Base-by-base conservation (phyloP, 1,140 invertebrate species). In the Diuraphis noxia region DNA sequence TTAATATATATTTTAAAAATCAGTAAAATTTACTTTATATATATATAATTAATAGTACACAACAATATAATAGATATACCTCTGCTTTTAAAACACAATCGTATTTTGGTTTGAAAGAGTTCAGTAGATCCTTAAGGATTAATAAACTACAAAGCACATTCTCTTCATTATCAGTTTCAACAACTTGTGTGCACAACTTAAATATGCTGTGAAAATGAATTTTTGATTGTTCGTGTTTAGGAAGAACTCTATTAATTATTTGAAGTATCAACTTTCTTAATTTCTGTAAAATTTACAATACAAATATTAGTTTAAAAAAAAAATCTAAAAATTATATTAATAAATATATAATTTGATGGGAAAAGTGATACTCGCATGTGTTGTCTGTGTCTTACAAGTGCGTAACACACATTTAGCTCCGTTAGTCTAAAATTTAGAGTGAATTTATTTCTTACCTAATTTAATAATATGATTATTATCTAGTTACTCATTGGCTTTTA, bases 81-180 rank as follows among this genome's bases (percentile, higher is more conserved):
- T 91, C 77, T 30, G 77, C 38, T 81, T 81, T 91, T 23, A 82
- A 49, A 91, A 13, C 25, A 38, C 89, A 46, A 46, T 91, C 89
- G 81, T 82, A 91, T 82, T 49, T 82, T 38, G 89, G 89, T 2
- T 81, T 82, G 52, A 82, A 82, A 21, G 36, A 10, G n/a, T 38
- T 91, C n/a, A 91, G 30, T 38, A 91, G 52, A 3, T 82, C 77
- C 40, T 91, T 91, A 19, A 91, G 52, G 19, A 91, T 82, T 23
- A 77, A 91, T 9, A 91, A 8, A 40, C 89, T 40, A 52, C 49
- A 91, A 81, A 91, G 38, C 8, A 52, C 89, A 52, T 77, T 52
- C 81, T 91, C 77, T 40, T 91, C 89, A 91, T 91, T 91, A 40
- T 91, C 89, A 36, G n/a, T 81, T 82, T 91, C 89, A 36, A 91